These are phyloP conservation scores for Otolemur crassicaudatus DNA, from an alignment of 2,797 vertebrate genomes.

Conservation along the genomic window DNA sequence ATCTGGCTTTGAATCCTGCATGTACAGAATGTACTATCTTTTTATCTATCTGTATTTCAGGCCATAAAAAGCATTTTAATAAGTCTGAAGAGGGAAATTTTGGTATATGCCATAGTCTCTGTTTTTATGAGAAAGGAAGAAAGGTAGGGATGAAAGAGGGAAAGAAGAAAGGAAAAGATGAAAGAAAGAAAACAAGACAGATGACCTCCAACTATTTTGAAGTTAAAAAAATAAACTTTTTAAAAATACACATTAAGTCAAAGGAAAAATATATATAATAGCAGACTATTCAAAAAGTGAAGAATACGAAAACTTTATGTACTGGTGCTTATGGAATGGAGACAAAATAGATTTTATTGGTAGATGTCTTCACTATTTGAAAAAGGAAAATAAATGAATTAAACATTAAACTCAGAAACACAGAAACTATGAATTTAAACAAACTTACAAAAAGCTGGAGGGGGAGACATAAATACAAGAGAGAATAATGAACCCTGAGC, in stretches of 20 bases:
- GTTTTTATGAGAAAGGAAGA: not conserved
- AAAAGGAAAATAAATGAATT: not conserved
- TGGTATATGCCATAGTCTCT: not conserved
- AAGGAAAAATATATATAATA: not conserved
- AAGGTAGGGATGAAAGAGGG: not conserved
- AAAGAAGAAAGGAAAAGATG: too few relatives aligned
- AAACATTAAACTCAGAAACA: not conserved
- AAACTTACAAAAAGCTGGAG: not conserved
- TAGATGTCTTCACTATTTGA: not conserved
- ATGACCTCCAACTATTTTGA: not conserved
- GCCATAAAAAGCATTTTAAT: not conserved
- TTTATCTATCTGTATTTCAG: not conserved
- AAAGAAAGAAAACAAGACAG: not conserved
- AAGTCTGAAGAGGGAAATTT: not conserved
- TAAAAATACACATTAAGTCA: not conserved
- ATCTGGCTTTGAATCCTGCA: not conserved
- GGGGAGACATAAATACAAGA: not conserved
- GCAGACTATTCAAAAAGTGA: not conserved
- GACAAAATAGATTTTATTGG: not conserved
- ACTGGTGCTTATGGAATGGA: not conserved
- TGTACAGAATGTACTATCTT: not conserved
- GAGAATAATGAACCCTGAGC: not conserved
- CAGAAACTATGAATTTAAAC: not conserved
- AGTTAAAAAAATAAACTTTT: not conserved
- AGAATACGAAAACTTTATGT: not conserved